phyloP scores from a whole-genome alignment of 23 tunicate species.

The Aplidium turbinatum region DNA sequence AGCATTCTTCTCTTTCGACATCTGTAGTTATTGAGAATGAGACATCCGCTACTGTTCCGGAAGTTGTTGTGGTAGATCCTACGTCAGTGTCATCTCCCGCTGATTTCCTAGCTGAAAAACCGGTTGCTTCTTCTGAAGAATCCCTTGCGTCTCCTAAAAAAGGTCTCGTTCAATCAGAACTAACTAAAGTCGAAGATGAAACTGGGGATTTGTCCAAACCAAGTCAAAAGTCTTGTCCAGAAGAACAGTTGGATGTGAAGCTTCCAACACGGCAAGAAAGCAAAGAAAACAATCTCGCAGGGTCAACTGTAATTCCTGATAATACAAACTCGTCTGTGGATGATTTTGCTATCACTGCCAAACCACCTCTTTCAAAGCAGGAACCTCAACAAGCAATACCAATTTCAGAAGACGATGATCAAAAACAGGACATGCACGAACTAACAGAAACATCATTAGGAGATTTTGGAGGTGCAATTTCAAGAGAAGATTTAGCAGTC shows the following conservation, averaged over 20 bases:
- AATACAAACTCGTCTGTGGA: too few species aligned
- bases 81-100: background rate
- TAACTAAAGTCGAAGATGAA: too few species aligned
- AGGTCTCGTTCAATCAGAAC: too few species aligned
- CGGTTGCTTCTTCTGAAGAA: background rate
- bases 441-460: conserved; percentile 54
- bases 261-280: too few species aligned
- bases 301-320: too few species aligned
- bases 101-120: background rate
- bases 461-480: conserved; percentile 52
- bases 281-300: too few species aligned
- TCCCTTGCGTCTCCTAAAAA: background rate
- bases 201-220: background rate
- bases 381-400: background rate
- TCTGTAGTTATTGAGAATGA: background rate
- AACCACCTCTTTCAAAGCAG: background rate
- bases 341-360: too few species aligned
- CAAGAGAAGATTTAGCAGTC: conserved; percentile 21
- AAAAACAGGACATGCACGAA: background rate
- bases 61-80: background rate
- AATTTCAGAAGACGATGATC: conserved; percentile 2
- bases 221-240: too few species aligned
- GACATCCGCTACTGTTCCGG: background rate
- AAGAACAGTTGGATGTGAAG: too few species aligned
- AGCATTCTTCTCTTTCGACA: background rate